Percentiles rank a stretch among this genome's conserved stretches.
Evolutionary conservation across 2,797 vertebrate species (phyloP).

Genomic region (Anguilla anguilla): DNA sequence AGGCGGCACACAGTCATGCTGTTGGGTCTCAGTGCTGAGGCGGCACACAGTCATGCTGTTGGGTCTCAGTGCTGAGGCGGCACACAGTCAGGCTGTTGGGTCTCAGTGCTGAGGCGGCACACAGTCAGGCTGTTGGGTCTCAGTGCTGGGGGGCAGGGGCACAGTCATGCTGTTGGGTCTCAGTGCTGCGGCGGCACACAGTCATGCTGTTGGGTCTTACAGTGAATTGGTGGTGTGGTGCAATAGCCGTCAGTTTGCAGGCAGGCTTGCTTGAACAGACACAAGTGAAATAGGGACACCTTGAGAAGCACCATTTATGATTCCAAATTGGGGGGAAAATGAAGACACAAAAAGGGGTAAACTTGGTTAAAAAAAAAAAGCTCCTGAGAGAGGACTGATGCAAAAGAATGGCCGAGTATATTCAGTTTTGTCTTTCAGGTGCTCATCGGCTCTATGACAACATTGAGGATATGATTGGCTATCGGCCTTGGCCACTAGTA

Average conservation of each 20-base stretch:
- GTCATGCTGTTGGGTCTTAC: background rate
- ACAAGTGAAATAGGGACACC: background rate
- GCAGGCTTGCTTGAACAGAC: background rate
- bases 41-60: too few relatives aligned
- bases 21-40: too few relatives aligned
- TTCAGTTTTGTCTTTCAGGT: conserved; percentile 55
- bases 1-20: too few relatives aligned
- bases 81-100: background rate
- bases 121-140: background rate
- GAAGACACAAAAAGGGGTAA: too few relatives aligned
- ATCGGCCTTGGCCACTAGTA: conserved; percentile 70
- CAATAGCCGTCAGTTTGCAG: background rate
- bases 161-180: background rate
- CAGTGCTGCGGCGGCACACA: background rate
- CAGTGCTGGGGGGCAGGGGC: background rate
- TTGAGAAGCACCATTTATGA: background rate
- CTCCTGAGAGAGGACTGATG: background rate
- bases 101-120: background rate
- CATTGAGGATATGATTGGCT: conserved; percentile 77
- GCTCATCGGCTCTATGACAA: conserved; percentile 71
- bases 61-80: too few relatives aligned
- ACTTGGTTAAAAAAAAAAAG: background rate
- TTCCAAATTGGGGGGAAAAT: background rate
- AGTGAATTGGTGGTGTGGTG: background rate
- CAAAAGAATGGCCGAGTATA: background rate